phyloP scores from a whole-genome alignment of 2,888 invertebrate species.

The Ophion costatus region DNA sequence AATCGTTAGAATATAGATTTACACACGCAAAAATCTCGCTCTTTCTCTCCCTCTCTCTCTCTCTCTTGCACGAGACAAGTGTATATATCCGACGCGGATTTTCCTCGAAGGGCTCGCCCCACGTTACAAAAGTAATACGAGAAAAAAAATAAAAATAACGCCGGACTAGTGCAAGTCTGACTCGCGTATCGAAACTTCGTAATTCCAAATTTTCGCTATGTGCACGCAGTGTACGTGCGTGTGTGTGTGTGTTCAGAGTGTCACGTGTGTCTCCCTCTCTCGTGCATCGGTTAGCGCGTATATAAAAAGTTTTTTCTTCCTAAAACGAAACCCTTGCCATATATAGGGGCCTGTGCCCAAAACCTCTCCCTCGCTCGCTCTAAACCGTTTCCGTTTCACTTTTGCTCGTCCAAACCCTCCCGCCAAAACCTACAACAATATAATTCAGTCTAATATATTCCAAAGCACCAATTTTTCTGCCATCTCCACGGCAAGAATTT shows the following conservation, averaged over 20 bases:
- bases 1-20: conserved; percentile 81
- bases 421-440: conserved; percentile 78
- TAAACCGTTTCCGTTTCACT: conserved; percentile 17
- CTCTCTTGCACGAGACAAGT: conserved; percentile 28
- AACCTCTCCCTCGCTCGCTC: conserved; percentile 6
- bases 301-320: conserved; percentile 67
- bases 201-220: conserved; percentile 48
- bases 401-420: conserved; percentile 58
- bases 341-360: conserved; percentile 69
- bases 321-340: conserved; percentile 74
- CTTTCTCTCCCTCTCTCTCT: conserved; percentile 17
- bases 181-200: conserved; percentile 61
- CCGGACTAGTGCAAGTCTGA: conserved; percentile 65
- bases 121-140: conserved; percentile 29
- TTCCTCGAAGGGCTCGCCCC: conserved; percentile 27
- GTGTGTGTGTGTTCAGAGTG: conserved; percentile 63
- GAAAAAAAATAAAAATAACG: conserved; percentile 26
- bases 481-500: conserved; percentile 65
- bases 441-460: conserved; percentile 82
- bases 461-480: conserved; percentile 80
- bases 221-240: conserved; percentile 53
- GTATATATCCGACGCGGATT: conserved; percentile 30
- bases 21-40: conserved; percentile 68
- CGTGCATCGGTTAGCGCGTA: conserved; percentile 70
- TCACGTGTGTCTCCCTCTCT: not conserved